Conservation (phyloP, 2,797 vertebrate genomes). For the Gymnocypris eckloni region DNA sequence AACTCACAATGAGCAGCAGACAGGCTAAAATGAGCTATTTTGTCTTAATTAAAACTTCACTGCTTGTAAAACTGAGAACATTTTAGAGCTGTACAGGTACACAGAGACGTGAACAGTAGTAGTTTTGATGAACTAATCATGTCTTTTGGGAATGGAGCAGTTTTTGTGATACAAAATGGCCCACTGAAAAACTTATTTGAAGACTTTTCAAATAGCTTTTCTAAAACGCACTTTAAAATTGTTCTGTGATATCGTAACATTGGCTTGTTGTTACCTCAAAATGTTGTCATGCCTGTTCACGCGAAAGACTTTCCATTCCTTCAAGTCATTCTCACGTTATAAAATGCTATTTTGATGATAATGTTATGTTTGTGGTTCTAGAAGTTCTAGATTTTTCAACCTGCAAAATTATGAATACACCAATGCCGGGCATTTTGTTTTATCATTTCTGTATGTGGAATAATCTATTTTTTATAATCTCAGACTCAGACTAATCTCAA, state of each 20-base stretch:
- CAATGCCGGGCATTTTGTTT: neutral
- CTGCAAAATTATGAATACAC: neutral
- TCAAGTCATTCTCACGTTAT: neutral
- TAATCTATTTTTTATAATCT: neutral
- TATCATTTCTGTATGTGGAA: neutral
- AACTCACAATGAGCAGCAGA: conserved; percentile 86
- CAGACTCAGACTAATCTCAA: neutral
- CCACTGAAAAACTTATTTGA: conserved; percentile 2
- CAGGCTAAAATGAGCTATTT: conserved; percentile 89
- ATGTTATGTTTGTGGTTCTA: neutral
- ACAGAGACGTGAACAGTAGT: conserved; percentile 13
- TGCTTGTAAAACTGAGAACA: conserved; percentile 79
- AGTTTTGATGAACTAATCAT: conserved; percentile 34
- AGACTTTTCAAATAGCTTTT: conserved; percentile 25
- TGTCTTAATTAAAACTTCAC: conserved; percentile 80
- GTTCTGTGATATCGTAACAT: conserved; percentile 16
- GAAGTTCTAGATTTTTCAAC: neutral
- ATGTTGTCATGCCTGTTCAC: conserved; percentile 1
- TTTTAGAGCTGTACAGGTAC: conserved; percentile 38
- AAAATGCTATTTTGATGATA: neutral
- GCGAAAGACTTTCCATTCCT: neutral
- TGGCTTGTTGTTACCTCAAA: conserved; percentile 26
- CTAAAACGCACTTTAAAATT: neutral
- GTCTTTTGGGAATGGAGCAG: neutral
- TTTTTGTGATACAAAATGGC: neutral